Percentiles rank a stretch among this genome's conserved stretches.
Evolutionary conservation across 2,797 vertebrate genomes (phyloP).

Genomic region (Urosaurus nigricauda): DNA sequence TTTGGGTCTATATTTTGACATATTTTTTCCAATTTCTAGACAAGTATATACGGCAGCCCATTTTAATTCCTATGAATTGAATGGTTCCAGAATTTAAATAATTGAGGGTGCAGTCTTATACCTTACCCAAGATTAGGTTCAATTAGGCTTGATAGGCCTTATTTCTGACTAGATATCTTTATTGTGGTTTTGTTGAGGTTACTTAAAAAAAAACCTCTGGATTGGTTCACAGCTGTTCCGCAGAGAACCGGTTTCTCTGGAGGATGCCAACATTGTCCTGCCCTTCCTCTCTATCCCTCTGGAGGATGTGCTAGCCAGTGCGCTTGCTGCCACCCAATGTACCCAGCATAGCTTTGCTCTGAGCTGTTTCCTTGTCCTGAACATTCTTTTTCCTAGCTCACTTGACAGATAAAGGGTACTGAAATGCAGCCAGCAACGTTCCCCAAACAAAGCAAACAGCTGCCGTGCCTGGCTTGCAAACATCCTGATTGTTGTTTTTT

Average conservation of each 20-base stretch:
- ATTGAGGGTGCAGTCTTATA: background rate
- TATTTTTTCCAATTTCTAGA: too few relatives aligned
- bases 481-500: background rate
- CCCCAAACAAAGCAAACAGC: conserved; percentile 11
- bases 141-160: background rate
- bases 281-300: background rate
- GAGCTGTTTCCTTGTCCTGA: background rate
- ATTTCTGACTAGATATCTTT: background rate
- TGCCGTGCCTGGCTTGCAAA: background rate
- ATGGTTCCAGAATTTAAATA: background rate
- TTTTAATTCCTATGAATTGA: too few relatives aligned
- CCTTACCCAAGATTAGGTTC: background rate
- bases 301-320: background rate
- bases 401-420: background rate
- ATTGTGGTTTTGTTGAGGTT: background rate
- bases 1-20: too few relatives aligned
- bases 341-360: background rate
- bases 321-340: background rate
- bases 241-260: background rate
- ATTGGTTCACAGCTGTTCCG: too few relatives aligned
- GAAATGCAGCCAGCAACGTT: background rate
- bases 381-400: background rate
- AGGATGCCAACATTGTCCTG: background rate
- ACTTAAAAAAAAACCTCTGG: background rate
- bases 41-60: too few relatives aligned